Conservation (phyloP, 2,888 invertebrate genomes). For the Agriotes lineatus region DNA sequence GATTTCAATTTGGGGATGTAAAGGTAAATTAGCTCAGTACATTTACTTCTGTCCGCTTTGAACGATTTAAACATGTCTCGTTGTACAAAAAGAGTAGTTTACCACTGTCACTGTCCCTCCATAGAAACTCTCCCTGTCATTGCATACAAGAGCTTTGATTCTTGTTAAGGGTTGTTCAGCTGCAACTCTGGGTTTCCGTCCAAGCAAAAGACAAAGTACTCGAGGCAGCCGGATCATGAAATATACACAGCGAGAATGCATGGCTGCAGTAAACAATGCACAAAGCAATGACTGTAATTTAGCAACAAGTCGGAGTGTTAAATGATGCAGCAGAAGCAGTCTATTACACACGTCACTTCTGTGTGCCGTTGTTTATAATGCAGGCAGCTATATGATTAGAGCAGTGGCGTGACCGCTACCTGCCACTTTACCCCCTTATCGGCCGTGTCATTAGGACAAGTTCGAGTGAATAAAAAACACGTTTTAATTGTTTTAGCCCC, state of each 20-base stretch:
- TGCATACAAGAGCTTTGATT: no score
- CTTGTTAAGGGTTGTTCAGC: no score
- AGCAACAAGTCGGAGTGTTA: slow-evolving; percentile 34
- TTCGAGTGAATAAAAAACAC: slow-evolving; percentile 42
- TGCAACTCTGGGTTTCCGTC: no score
- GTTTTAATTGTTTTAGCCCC: slow-evolving; percentile 51
- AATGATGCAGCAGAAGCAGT: slow-evolving; percentile 34
- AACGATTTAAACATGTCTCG: no score
- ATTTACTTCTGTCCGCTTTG: no score
- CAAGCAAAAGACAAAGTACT: background rate
- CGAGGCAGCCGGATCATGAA: background rate
- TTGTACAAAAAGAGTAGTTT: no score
- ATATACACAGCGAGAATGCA: slow-evolving; percentile 8
- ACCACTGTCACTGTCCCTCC: no score
- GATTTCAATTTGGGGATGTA: no score
- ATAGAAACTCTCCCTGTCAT: no score
- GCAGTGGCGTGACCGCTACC: slow-evolving; percentile 46
- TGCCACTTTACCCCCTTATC: slow-evolving; percentile 49
- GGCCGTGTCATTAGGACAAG: slow-evolving; percentile 46
- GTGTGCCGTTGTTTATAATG: slow-evolving; percentile 37
- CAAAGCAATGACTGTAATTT: slow-evolving; percentile 28
- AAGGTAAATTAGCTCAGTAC: no score
- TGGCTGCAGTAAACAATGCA: slow-evolving; percentile 25
- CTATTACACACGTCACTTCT: slow-evolving; percentile 36
- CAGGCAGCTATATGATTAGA: slow-evolving; percentile 37